Evolutionary conservation across 2,113 vertebrate species (phyloP).

Genomic region (Sialia sialis): DNA sequence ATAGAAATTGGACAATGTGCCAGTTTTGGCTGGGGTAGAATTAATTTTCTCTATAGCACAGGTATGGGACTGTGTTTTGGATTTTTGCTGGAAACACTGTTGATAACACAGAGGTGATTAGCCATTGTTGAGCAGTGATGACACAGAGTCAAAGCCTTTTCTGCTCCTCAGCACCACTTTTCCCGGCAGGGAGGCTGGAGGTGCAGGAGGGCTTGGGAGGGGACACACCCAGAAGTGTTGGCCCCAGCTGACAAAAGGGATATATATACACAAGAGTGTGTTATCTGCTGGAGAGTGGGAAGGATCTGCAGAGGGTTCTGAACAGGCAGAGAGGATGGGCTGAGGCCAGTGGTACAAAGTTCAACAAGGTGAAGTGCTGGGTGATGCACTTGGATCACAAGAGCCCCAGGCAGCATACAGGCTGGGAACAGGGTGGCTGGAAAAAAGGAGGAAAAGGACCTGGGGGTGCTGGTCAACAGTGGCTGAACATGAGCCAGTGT

Average conservation of each 20-base stretch:
- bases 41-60: background rate
- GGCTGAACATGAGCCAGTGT: background rate
- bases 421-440: background rate
- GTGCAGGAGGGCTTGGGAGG: background rate
- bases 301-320: background rate
- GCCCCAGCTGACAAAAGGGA: fast-evolving
- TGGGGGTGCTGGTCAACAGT: background rate
- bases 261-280: background rate
- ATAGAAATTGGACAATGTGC: background rate
- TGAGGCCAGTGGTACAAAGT: background rate
- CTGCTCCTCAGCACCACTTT: background rate
- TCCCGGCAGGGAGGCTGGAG: background rate
- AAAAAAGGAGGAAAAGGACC: background rate
- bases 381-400: background rate
- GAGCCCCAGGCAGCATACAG: background rate
- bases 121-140: background rate
- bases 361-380: background rate
- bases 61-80: background rate
- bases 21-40: background rate
- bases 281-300: background rate
- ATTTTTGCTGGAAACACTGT: background rate
- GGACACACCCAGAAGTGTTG: background rate
- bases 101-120: background rate
- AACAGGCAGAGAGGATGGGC: background rate
- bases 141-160: background rate